Conservation (phyloP, 1,140 invertebrate genomes). For the Bombyx mandarina region DNA sequence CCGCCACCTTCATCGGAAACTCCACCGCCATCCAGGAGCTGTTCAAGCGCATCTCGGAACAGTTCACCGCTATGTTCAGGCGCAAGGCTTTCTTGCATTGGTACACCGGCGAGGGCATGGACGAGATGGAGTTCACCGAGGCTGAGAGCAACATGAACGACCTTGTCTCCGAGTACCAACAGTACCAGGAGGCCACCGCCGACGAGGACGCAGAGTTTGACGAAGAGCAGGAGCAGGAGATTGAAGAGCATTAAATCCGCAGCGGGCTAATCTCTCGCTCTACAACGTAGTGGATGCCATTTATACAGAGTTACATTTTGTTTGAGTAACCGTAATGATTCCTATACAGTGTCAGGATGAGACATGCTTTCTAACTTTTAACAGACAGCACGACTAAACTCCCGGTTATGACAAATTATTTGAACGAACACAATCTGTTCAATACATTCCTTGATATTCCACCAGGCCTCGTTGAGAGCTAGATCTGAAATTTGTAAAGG, state of each 20-base stretch:
- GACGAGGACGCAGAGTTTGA: slow-evolving; percentile 80
- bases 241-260: slow-evolving; percentile 61
- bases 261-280: neutral
- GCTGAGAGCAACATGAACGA: slow-evolving; percentile 74
- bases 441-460: slow-evolving; percentile 45
- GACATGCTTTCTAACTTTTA: slow-evolving; percentile 63
- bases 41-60: slow-evolving; percentile 69
- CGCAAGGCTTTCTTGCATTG: slow-evolving; percentile 82
- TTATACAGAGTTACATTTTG: slow-evolving; percentile 47
- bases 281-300: slow-evolving; percentile 39
- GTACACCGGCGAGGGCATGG: slow-evolving; percentile 89
- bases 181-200: slow-evolving; percentile 86
- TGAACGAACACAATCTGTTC: slow-evolving; percentile 13
- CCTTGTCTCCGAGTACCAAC: slow-evolving; percentile 83
- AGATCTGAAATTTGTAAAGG: slow-evolving; percentile 54
- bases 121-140: slow-evolving; percentile 88
- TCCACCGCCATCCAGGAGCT: slow-evolving; percentile 85
- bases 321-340: slow-evolving; percentile 56
- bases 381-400: slow-evolving; percentile 55
- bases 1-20: slow-evolving; percentile 80
- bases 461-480: slow-evolving; percentile 31
- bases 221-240: slow-evolving; percentile 73
- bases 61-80: slow-evolving; percentile 86
- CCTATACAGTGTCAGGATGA: slow-evolving; percentile 21
- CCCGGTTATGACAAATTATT: slow-evolving; percentile 29